Evolutionary conservation across 2,888 invertebrate genomes (phyloP).

Genomic region (Altica lythri): DNA sequence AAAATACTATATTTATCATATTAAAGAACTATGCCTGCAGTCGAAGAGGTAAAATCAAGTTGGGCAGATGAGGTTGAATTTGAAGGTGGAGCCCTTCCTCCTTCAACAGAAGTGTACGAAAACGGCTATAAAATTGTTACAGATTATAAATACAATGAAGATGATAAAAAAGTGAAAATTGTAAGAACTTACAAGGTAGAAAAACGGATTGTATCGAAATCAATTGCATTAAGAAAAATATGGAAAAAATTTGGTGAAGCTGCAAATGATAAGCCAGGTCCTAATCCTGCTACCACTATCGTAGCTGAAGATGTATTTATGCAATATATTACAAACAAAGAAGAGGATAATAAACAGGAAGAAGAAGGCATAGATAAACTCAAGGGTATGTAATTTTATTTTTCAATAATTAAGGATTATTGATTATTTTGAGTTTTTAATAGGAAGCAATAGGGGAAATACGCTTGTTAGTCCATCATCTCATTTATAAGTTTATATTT

Average conservation of each 20-base stretch:
- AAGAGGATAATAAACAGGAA: constrained; percentile 84
- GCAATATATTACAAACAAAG: constrained; percentile 88
- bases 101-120: constrained; percentile 76
- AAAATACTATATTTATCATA: no score
- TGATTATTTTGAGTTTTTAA: no score
- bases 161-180: constrained; percentile 87
- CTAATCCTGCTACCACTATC: constrained; percentile 96
- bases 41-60: constrained; percentile 80
- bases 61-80: constrained; percentile 98
- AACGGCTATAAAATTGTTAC: constrained; percentile 90
- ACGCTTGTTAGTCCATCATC: no score
- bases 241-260: constrained; percentile 97
- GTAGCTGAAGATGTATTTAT: constrained; percentile 95
- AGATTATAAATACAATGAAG: constrained; percentile 89
- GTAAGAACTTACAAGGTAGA: constrained; percentile 92
- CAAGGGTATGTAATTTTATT: constrained; percentile 66
- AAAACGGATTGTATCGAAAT: constrained; percentile 85
- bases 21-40: constrained; percentile 69
- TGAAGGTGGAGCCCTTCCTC: constrained; percentile 77
- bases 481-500: no score
- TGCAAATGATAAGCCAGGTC: constrained; percentile 88
- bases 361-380: constrained; percentile 81
- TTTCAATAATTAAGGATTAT: no score
- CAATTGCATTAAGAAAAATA: constrained; percentile 89
- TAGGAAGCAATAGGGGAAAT: no score